Percentiles rank a stretch among this genome's conserved stretches.
Conservation (phyloP, 1,140 invertebrate species). For the Drosophila pectinifera region DNA sequence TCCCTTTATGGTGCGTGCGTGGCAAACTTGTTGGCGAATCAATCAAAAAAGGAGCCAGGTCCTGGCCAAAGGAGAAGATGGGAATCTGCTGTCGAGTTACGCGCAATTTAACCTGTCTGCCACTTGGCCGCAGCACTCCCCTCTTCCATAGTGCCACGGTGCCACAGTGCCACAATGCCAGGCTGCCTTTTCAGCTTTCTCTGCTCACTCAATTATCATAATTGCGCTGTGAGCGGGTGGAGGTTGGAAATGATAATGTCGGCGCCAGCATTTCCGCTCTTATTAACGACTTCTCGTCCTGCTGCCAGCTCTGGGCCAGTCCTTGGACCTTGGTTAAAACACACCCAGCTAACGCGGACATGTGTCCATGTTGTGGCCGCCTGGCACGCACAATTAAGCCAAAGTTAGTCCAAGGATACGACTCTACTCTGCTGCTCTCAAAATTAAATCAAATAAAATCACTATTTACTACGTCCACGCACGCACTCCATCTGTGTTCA, state of each 20-base stretch:
- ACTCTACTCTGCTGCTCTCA: slow-evolving; percentile 14
- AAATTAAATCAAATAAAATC: slow-evolving; percentile 80
- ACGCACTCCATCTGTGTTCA: slow-evolving; percentile 39
- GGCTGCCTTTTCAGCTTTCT: slow-evolving; percentile 5
- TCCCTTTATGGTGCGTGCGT: slow-evolving; percentile 8
- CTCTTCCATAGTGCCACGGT: slow-evolving; percentile 9
- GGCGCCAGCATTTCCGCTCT: slow-evolving; percentile 79
- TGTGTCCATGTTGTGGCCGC: slow-evolving; percentile 63
- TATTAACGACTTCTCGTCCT: slow-evolving; percentile 64
- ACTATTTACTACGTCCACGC: slow-evolving; percentile 69
- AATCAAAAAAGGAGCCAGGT: slow-evolving; percentile 53
- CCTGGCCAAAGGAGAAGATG: slow-evolving; percentile 2
- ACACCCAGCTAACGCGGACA: slow-evolving; percentile 51
- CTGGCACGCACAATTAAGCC: slow-evolving; percentile 80
- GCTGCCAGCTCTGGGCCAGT: neutral
- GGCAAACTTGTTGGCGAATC: slow-evolving; percentile 51
- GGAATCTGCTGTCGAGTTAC: slow-evolving; percentile 61
- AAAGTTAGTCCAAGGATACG: slow-evolving; percentile 45
- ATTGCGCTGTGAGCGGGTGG: slow-evolving; percentile 55
- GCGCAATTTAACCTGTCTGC: slow-evolving; percentile 79
- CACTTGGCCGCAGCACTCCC: slow-evolving; percentile 36
- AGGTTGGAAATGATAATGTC: slow-evolving; percentile 76
- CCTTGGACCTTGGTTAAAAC: slow-evolving; percentile 41
- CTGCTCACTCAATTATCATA: slow-evolving; percentile 75
- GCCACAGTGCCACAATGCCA: slow-evolving; percentile 9